phyloP scores from a whole-genome alignment of 2,113 vertebrate species.

The mouse (Mus musculus) region DNA sequence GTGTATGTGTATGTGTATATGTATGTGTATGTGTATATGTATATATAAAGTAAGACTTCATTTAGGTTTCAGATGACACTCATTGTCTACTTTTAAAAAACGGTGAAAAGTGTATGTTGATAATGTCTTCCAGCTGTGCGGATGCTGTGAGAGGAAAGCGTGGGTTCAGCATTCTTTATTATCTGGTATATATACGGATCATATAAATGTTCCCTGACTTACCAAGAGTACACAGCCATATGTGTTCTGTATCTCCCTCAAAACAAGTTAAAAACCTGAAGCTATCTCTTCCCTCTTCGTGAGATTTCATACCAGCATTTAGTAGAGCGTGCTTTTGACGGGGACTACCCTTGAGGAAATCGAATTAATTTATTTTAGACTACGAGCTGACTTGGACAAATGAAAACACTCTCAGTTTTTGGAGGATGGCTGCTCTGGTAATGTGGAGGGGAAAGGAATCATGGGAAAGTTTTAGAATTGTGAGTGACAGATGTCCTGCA shows the following conservation, averaged over 20 bases:
- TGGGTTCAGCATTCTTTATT: neutral
- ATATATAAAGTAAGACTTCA: slow-evolving; percentile 1
- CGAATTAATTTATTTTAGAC: neutral
- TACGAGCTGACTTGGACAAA: neutral
- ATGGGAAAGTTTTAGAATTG: neutral
- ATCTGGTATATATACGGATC: neutral
- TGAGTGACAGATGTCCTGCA: neutral
- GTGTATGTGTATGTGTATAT: too few relatives aligned
- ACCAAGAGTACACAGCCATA: neutral
- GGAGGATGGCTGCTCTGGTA: neutral
- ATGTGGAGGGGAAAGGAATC: neutral
- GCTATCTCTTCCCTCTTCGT: neutral
- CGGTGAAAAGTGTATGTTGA: neutral
- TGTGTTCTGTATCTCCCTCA: neutral
- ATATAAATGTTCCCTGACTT: neutral
- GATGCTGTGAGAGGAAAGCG: neutral
- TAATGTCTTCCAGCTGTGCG: neutral
- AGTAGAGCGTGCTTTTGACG: neutral
- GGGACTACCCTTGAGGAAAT: neutral
- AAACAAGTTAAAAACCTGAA: neutral
- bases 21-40: too few relatives aligned
- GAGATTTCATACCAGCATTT: slow-evolving; percentile 3
- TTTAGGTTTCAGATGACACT: neutral
- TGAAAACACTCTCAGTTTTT: neutral
- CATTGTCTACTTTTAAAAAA: neutral